Evolutionary conservation across 2,113 vertebrate genomes (phyloP).

Genomic region (Tupaia chinensis): DNA sequence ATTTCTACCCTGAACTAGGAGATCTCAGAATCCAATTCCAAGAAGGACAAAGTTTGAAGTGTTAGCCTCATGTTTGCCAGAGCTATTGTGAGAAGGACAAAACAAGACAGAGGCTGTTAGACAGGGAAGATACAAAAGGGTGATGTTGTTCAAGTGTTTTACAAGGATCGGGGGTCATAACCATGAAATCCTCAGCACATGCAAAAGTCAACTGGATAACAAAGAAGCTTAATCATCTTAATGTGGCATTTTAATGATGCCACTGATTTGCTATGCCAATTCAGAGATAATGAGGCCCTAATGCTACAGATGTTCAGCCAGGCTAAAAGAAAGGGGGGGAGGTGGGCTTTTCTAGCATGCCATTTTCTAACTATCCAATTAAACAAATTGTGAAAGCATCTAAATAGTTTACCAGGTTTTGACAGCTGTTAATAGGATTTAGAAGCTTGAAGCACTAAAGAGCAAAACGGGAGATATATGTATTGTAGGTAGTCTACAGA

Average conservation of each 20-base stretch:
- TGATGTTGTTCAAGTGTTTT: slow-evolving; percentile 87
- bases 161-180: slow-evolving; percentile 88
- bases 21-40: background rate
- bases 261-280: slow-evolving; percentile 90
- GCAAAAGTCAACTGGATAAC: slow-evolving; percentile 90
- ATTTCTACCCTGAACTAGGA: slow-evolving; percentile 16
- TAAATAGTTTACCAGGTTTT: slow-evolving; percentile 89
- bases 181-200: slow-evolving; percentile 86
- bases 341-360: slow-evolving; percentile 83
- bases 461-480: slow-evolving; percentile 82
- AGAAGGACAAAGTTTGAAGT: slow-evolving; percentile 37
- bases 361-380: slow-evolving; percentile 89
- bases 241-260: slow-evolving; percentile 90
- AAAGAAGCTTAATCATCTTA: slow-evolving; percentile 91
- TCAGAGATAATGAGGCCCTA: slow-evolving; percentile 90
- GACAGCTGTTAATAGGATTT: slow-evolving; percentile 90
- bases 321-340: slow-evolving; percentile 81
- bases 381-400: slow-evolving; percentile 88
- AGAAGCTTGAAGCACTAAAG: slow-evolving; percentile 79
- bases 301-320: slow-evolving; percentile 90
- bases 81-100: background rate
- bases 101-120: slow-evolving; percentile 72
- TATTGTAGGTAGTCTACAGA: slow-evolving; percentile 68
- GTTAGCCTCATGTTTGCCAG: slow-evolving; percentile 74
- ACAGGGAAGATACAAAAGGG: slow-evolving; percentile 76